Base-by-base conservation (phyloP, 2,113 vertebrate species). In the Hirundichthys speculiger region DNA sequence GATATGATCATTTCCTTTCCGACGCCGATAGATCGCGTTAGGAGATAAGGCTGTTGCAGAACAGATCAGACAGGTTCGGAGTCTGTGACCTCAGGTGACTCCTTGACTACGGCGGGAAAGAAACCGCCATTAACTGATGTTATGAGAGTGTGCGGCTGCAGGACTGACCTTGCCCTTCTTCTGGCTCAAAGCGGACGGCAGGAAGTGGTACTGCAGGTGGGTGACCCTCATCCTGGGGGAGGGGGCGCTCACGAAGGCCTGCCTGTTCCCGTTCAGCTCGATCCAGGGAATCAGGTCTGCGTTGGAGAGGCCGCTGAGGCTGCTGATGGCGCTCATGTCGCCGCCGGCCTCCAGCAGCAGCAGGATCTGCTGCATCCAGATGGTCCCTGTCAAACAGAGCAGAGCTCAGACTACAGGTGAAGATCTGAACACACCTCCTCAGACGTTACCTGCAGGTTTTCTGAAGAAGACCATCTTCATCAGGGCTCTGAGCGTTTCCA, bases 281-380 rank as follows among this genome's bases (percentile, higher is more conserved):
- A 92, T 86, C 89, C 89, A 92, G 40, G 86, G 87, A 3, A 92
- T 18, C 18, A 60, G 49, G 0, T 76, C 68, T 4, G 2, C 54
- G 3, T 78, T 71, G 19, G 22, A 69, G 15, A 8, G 3, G 3
- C 4, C 22, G 42, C 45, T 27, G 22, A 20, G 39, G 14, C 34
- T 14, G 16, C 30, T 34, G 58, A 69, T 43, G 25, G 56, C 62
- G 0, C 24, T 53, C 46, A 73, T 12, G 9, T 89, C 82, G 2
- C 88, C 89, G 27, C 85, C 77, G 1, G 73, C 72, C 53, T 87
- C 67, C 0, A 90, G 80, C 27, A 89, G 75, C 64, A 65, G 64
- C 16, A 92, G 60, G 53, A 92, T 90, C 69, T 92, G 88, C 68
- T 89, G 89, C 83, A 92, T 78, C 88, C 88, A 92, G 52, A 88